Percentiles rank a stretch among this genome's conserved stretches.
These are phyloP conservation scores for Hoplostethus atlanticus DNA, from an alignment of 2,797 vertebrate genomes.

Conservation along the genomic window DNA sequence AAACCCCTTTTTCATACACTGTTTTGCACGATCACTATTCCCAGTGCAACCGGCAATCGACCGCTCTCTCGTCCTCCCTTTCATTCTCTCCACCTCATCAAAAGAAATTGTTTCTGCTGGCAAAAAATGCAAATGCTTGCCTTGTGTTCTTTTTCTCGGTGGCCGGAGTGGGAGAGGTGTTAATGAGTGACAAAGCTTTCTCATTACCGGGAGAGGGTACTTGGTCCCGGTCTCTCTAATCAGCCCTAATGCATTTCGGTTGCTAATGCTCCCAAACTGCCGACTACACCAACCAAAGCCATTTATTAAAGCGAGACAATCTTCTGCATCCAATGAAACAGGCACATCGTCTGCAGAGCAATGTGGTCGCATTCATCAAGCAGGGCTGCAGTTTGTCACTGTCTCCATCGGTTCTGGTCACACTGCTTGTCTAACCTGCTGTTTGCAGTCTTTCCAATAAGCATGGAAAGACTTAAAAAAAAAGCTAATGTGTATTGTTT, in stretches of 20 bases:
- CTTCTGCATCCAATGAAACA: slow-evolving; percentile 51
- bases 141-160: slow-evolving; percentile 43
- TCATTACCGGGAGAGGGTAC: slow-evolving; percentile 81
- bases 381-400: slow-evolving; percentile 46
- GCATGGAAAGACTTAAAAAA: slow-evolving; percentile 1
- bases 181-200: slow-evolving; percentile 84
- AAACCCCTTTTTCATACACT: slow-evolving; percentile 50
- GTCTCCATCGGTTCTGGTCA: slow-evolving; percentile 53
- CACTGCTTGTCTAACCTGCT: slow-evolving; percentile 26
- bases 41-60: slow-evolving; percentile 49
- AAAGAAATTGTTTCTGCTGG: slow-evolving; percentile 61
- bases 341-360: slow-evolving; percentile 53
- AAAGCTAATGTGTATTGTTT: no score
- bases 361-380: slow-evolving; percentile 50
- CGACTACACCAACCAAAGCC: slow-evolving; percentile 60
- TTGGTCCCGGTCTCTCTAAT: slow-evolving; percentile 77
- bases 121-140: slow-evolving; percentile 61
- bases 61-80: slow-evolving; percentile 50
- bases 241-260: slow-evolving; percentile 81
- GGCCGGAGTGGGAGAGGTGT: slow-evolving; percentile 60
- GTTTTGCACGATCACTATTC: slow-evolving; percentile 57
- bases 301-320: slow-evolving; percentile 69
- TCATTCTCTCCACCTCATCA: slow-evolving; percentile 62
- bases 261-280: slow-evolving; percentile 77
- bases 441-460: slow-evolving; percentile 1